Evolutionary conservation across 2,113 vertebrate species (phyloP), one percentile per base, ranked within the genome.

Genomic region (Colius striatus): DNA sequence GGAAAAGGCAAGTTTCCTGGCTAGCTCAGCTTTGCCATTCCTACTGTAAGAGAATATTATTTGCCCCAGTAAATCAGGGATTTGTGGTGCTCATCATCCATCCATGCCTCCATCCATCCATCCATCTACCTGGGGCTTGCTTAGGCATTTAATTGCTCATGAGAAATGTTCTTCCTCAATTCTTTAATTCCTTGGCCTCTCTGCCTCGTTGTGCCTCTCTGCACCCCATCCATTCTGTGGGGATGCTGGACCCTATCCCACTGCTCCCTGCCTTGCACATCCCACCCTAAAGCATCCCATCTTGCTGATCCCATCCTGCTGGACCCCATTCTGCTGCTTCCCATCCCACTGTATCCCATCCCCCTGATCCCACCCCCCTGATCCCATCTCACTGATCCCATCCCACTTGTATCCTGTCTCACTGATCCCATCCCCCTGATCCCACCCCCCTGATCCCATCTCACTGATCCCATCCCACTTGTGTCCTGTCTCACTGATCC

Each of bases 21-120:
- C 16, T 53, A 32, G 29, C 19, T 72, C 16, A 3, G 8, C 58
- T 60, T 71, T 36, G 18, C 30, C 4, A 1, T 36, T 78, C 63
- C 47, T 75, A 5, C n/a, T 61, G 27, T 16, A 55, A 25, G 3
- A 34, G 27, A 67, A 43, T 0, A 0, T 51, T 0, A 0, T 51
- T 84, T 75, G 29, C 20, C 17, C 15, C n/a, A 57, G 9, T 58
- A 45, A 67, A 71, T 32, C 30, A 48, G 36, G 21, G 10, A 5
- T 23, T 29, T 3, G 3, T 43, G 82, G 21, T 71, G 38, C 76
- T 84, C 58, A 15, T 9, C 16, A 29, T 43, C 45, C 55, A 19
- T 32, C 48, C 22, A 13, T 27, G 65, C 45, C 13, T 54, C 15
- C 61, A 63, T 13, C 57, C 48, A 12, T 17, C 71, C 19, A 20